Evolutionary conservation across 1,140 invertebrate genomes (phyloP).

Genomic region (Paralvinella palmiformis): DNA sequence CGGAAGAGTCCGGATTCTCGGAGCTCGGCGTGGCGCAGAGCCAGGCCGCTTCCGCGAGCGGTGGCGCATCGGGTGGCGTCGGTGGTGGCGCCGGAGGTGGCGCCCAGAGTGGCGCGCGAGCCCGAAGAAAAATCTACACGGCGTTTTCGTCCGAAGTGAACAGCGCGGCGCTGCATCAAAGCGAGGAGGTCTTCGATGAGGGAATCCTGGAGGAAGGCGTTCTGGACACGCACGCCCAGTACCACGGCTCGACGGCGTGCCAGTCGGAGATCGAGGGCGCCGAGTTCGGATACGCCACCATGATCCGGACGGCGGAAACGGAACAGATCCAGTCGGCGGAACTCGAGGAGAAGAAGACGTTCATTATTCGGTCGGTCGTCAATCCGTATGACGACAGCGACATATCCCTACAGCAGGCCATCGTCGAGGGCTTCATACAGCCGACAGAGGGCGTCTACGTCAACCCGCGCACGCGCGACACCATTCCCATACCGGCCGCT

Average conservation of each 20-base stretch:
- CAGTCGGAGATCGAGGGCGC: slow-evolving; percentile 15
- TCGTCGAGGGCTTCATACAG: slow-evolving; percentile 33
- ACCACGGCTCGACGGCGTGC: too few species aligned
- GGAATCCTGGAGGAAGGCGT: too few species aligned
- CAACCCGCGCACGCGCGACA: not conserved
- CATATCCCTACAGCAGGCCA: slow-evolving; percentile 30
- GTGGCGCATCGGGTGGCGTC: too few species aligned
- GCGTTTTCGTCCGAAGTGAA: too few species aligned
- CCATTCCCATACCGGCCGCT: slow-evolving; percentile 13
- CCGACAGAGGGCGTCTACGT: slow-evolving; percentile 17
- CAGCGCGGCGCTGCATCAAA: too few species aligned
- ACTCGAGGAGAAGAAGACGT: slow-evolving; percentile 27
- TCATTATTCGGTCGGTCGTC: slow-evolving; percentile 14
- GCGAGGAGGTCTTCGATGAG: too few species aligned
- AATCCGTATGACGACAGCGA: slow-evolving; percentile 5
- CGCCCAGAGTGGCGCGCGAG: too few species aligned
- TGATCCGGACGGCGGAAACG: slow-evolving; percentile 28
- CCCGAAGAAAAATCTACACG: too few species aligned
- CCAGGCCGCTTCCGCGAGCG: too few species aligned
- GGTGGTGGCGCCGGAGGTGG: too few species aligned
- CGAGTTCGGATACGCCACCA: slow-evolving; percentile 29
- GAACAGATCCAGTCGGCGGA: slow-evolving; percentile 22
- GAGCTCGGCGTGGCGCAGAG: not conserved
- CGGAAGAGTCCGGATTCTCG: not conserved
- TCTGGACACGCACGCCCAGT: too few species aligned